A percentile compares a stretch with the other conserved stretches of the same genome.
These are phyloP conservation scores for Melanerpes aurifrons DNA, from an alignment of 2,113 vertebrate genomes.

Conservation along the genomic window DNA sequence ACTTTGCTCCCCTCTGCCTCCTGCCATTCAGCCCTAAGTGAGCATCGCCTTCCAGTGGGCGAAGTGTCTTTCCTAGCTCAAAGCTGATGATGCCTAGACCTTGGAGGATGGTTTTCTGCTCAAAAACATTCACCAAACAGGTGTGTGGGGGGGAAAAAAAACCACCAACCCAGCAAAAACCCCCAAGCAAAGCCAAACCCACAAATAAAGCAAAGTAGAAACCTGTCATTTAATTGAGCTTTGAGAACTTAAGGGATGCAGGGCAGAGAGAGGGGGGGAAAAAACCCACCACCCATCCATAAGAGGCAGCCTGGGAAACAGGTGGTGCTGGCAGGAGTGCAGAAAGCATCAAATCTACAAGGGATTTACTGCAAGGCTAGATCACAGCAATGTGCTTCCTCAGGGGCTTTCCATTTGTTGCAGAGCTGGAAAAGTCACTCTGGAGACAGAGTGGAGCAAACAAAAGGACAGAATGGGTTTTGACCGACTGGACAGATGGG, in stretches of 20 bases:
- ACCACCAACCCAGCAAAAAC: too few relatives aligned
- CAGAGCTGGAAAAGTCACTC: neutral
- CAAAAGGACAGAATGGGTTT: too few relatives aligned
- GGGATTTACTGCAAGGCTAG: neutral
- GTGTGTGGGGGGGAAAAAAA: neutral
- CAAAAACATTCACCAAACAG: neutral
- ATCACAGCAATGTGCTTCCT: accelerated
- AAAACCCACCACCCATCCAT: neutral
- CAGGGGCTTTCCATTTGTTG: neutral
- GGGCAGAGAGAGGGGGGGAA: neutral
- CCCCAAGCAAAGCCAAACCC: too few relatives aligned
- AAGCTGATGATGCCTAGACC: neutral
- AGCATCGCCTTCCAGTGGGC: neutral
- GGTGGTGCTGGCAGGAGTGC: neutral
- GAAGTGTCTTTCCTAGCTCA: neutral
- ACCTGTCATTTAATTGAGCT: neutral
- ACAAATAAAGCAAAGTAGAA: neutral
- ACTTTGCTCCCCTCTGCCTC: neutral
- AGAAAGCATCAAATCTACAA: neutral
- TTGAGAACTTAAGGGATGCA: neutral
- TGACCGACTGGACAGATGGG: too few relatives aligned
- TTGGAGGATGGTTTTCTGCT: neutral
- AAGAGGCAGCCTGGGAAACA: neutral
- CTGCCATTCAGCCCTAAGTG: accelerated
- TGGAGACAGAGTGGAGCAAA: neutral